Evolutionary conservation across 2,888 invertebrate genomes (phyloP).

Genomic region (Oscheius sp.): DNA sequence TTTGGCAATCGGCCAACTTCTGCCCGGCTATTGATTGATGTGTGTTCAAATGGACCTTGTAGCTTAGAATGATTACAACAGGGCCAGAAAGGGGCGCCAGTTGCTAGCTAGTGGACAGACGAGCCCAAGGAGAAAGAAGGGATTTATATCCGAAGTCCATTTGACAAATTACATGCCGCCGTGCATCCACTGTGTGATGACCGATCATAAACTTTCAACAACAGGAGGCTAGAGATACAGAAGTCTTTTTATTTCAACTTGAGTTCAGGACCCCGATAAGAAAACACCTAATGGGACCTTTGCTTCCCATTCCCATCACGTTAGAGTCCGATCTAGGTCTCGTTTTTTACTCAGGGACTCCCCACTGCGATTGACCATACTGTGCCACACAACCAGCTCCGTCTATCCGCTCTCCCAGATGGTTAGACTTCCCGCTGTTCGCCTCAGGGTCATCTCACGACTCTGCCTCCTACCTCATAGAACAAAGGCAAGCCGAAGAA

Average conservation of each 20-base stretch:
- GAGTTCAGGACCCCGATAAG: too few relatives aligned
- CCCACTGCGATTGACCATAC: too few relatives aligned
- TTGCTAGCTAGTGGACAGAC: not conserved
- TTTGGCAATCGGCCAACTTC: not conserved
- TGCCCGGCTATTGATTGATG: not conserved
- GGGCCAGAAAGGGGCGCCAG: not conserved
- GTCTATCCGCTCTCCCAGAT: too few relatives aligned
- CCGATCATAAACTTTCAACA: slow-evolving; percentile 15
- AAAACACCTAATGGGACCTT: not conserved
- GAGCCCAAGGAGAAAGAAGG: not conserved
- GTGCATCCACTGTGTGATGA: slow-evolving; percentile 6
- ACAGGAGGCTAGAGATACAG: not conserved
- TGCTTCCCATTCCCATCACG: not conserved
- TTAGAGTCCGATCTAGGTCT: not conserved
- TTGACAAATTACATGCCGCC: slow-evolving; percentile 28
- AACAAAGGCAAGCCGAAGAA: too few relatives aligned
- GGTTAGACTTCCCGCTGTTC: too few relatives aligned
- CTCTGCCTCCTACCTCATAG: too few relatives aligned
- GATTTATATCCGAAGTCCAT: slow-evolving; percentile 2
- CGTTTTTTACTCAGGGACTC: too few relatives aligned
- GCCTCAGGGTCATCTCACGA: too few relatives aligned
- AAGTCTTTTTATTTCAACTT: not conserved
- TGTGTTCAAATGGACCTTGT: not conserved
- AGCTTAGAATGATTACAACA: not conserved
- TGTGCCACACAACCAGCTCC: too few relatives aligned